A percentile compares a stretch with the other conserved stretches of the same genome.
These are phyloP conservation scores for Calameuta idolon DNA, from an alignment of 2,888 invertebrate species.

Conservation along the genomic window DNA sequence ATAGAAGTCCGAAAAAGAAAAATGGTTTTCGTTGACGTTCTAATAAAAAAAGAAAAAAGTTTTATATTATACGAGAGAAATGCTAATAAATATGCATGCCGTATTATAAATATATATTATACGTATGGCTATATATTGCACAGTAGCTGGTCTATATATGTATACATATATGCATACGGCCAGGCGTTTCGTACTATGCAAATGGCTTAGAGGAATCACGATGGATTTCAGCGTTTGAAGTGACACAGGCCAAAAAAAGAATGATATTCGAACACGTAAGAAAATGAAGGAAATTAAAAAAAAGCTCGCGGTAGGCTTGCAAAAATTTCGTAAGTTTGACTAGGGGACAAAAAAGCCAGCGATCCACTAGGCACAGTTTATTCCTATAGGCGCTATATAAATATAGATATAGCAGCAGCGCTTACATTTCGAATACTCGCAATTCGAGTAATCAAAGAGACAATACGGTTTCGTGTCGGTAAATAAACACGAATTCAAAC, in stretches of 20 bases:
- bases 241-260: neutral
- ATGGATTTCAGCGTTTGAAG: neutral
- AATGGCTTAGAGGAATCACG: neutral
- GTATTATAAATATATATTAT: neutral
- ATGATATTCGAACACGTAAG: neutral
- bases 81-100: slow-evolving; percentile 3
- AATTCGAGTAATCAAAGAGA: neutral
- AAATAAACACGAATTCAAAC: neutral
- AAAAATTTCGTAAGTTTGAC: neutral
- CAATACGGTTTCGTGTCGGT: neutral
- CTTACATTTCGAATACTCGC: neutral
- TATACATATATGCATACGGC: neutral
- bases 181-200: neutral
- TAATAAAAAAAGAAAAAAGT: neutral
- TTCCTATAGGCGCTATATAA: neutral
- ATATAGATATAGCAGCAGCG: neutral
- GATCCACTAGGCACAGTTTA: neutral
- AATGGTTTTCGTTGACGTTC: neutral
- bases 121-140: neutral
- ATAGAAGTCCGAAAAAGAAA: neutral
- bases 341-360: neutral
- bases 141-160: neutral
- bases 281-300: neutral
- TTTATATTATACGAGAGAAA: neutral
- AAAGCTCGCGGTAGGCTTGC: neutral